Percentiles rank a stretch among this genome's conserved stretches.
These are phyloP conservation scores for Patella ulyssiponensis DNA, from an alignment of 2,888 invertebrate species.

Conservation along the genomic window DNA sequence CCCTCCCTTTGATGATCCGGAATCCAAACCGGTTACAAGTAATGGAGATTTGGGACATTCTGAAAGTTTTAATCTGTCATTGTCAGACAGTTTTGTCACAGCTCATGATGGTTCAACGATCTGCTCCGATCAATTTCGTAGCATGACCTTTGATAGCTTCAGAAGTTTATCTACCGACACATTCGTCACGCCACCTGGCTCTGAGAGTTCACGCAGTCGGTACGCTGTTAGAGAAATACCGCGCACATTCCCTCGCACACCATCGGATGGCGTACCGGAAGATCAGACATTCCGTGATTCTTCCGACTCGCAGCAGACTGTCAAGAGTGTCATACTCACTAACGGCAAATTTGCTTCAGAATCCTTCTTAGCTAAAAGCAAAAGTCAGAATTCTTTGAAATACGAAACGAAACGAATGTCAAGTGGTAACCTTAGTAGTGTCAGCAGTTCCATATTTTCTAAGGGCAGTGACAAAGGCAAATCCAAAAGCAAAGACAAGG, in stretches of 20 bases:
- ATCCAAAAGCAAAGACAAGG: background rate
- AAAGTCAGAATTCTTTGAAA: conserved; percentile 8
- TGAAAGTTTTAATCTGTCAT: background rate
- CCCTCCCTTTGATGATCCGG: conserved; percentile 5
- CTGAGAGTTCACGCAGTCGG: conserved; percentile 21
- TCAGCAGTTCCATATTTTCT: background rate
- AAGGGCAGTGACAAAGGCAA: background rate
- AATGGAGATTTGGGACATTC: conserved; percentile 5
- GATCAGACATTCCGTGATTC: conserved; percentile 24
- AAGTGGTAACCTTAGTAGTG: background rate
- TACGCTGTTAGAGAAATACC: conserved; percentile 24
- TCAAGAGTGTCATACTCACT: conserved; percentile 22
- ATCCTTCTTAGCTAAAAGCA: background rate
- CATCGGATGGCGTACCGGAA: conserved; percentile 12
- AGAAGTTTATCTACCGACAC: conserved; percentile 25
- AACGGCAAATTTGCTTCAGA: conserved; percentile 22
- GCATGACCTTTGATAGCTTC: conserved; percentile 27
- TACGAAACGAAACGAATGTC: background rate
- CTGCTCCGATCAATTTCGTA: conserved; percentile 9
- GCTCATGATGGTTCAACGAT: conserved; percentile 9
- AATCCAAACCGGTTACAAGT: conserved; percentile 6
- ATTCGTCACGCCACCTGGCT: conserved; percentile 21
- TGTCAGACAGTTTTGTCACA: conserved; percentile 8
- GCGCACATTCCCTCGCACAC: background rate
- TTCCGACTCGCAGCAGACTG: conserved; percentile 23